These are phyloP conservation scores for Lordiphosa clarofinis DNA, from an alignment of 1,140 invertebrate genomes.

Conservation along the genomic window DNA sequence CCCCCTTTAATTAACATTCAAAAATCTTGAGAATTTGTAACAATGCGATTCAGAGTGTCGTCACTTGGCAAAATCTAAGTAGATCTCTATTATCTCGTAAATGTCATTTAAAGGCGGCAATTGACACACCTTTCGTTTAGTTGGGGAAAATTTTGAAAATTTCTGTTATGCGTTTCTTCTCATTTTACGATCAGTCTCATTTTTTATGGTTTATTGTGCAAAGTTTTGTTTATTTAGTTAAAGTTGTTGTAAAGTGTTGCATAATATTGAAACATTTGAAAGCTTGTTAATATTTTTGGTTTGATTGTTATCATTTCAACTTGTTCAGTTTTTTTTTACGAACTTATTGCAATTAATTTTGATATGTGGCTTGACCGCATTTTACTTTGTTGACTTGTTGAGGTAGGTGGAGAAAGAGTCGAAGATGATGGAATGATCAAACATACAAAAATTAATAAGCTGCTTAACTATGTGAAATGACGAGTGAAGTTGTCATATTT, in stretches of 20 bases:
- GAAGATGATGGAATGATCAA: constrained; percentile 18
- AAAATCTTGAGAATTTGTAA: constrained; percentile 28
- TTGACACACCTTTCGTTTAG: not conserved
- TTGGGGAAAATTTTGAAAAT: not conserved
- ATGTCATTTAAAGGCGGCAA: not conserved
- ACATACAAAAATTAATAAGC: constrained; percentile 37
- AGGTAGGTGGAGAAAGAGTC: constrained; percentile 36
- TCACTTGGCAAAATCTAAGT: not conserved
- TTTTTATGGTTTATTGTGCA: constrained; percentile 33
- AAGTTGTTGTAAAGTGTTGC: constrained; percentile 16
- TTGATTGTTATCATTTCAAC: constrained; percentile 20
- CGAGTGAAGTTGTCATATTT: not conserved
- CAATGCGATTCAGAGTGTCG: constrained; percentile 10
- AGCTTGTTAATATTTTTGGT: constrained; percentile 42
- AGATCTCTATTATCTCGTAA: constrained; percentile 3
- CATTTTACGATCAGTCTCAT: constrained; percentile 5
- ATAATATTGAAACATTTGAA: constrained; percentile 39
- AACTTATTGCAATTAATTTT: constrained; percentile 38
- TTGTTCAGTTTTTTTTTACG: constrained; percentile 26
- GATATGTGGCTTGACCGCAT: constrained; percentile 45
- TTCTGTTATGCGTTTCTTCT: not conserved
- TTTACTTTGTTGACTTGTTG: constrained; percentile 27
- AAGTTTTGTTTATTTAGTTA: constrained; percentile 23
- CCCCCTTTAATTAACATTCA: constrained; percentile 14
- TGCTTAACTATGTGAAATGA: constrained; percentile 23